These are phyloP conservation scores for Cinclus cinclus DNA, from an alignment of 2,113 vertebrate genomes.

Conservation along the genomic window DNA sequence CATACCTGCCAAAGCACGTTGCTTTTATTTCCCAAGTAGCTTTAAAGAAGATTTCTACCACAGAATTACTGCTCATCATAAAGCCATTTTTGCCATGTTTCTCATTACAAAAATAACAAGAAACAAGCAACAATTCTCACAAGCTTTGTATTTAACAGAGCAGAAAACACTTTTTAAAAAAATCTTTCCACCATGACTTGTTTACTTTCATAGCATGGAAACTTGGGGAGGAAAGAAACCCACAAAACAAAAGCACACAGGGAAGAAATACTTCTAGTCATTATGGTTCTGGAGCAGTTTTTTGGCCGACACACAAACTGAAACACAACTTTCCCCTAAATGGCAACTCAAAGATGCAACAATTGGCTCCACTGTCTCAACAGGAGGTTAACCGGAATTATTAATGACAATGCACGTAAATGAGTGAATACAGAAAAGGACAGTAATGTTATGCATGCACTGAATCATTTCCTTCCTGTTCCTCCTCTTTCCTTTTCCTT, in stretches of 20 bases:
- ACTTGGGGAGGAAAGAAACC: not conserved
- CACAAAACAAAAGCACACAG: not conserved
- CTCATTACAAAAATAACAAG: not conserved
- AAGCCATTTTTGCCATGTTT: not conserved
- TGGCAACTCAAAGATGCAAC: not conserved
- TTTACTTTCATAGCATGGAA: not conserved
- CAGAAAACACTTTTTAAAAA: not conserved
- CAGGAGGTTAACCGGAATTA: not conserved
- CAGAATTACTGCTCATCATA: not conserved
- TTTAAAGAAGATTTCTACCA: slow-evolving; percentile 6
- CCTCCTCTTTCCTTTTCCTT: slow-evolving; percentile 47
- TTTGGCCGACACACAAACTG: not conserved
- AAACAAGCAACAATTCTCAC: not conserved
- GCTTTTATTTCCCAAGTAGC: slow-evolving; percentile 20
- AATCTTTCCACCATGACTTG: not conserved
- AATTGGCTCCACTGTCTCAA: not conserved
- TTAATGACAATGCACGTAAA: not conserved
- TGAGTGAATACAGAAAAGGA: not conserved
- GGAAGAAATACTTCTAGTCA: not conserved
- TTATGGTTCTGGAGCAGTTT: not conserved
- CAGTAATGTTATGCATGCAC: not conserved
- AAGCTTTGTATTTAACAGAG: not conserved
- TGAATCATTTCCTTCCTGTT: slow-evolving; percentile 57
- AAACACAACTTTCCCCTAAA: not conserved
- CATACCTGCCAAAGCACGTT: slow-evolving; percentile 26